phyloP scores from a whole-genome alignment of 2,113 vertebrate species.

The Phycodurus eques region DNA sequence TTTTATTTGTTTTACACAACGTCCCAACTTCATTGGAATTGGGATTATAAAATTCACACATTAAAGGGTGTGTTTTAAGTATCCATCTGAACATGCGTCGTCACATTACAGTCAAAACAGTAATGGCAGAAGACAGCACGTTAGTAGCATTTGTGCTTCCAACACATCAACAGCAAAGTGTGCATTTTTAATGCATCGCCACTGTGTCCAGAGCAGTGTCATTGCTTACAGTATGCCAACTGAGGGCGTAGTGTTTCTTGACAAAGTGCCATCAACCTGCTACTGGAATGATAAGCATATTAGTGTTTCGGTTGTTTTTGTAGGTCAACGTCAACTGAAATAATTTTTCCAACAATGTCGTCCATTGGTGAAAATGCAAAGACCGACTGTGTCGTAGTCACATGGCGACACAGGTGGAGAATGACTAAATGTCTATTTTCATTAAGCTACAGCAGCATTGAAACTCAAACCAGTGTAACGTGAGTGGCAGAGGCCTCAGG shows the following conservation, averaged over 20 bases:
- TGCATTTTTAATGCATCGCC: neutral
- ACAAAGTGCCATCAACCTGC: neutral
- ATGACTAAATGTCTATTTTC: slow-evolving; percentile 58
- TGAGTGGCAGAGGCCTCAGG: slow-evolving; percentile 50
- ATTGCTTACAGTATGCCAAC: neutral
- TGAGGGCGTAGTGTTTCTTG: neutral
- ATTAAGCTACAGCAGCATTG: slow-evolving; percentile 40
- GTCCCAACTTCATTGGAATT: too few relatives aligned
- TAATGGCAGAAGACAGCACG: neutral
- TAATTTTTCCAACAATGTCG: neutral
- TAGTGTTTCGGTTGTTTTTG: neutral
- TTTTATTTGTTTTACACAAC: too few relatives aligned
- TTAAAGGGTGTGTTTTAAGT: neutral
- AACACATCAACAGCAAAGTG: neutral
- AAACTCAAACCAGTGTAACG: slow-evolving; percentile 61
- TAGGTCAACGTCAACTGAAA: neutral
- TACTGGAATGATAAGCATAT: neutral
- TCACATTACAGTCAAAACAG: neutral
- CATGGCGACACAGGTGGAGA: slow-evolving; percentile 13
- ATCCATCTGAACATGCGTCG: neutral
- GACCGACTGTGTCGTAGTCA: slow-evolving; percentile 11
- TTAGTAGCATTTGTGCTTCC: neutral
- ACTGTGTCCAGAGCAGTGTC: neutral
- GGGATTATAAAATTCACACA: neutral
- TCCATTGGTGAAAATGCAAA: neutral